A percentile compares a stretch with the other conserved stretches of the same genome.
phyloP scores from a whole-genome alignment of 2,888 invertebrate genomes.

The Rotaria socialis region DNA sequence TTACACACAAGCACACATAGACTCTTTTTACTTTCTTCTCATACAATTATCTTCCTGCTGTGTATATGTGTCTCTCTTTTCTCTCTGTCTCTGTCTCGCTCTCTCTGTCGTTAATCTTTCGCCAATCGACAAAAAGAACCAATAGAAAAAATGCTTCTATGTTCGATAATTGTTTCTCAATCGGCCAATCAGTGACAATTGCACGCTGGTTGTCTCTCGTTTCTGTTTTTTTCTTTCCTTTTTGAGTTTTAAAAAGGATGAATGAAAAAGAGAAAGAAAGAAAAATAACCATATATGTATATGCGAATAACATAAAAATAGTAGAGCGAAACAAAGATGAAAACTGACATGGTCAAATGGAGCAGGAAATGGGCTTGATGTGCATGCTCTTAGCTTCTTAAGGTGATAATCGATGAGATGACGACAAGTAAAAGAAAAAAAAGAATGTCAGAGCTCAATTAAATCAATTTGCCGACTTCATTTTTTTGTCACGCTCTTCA shows the following conservation, averaged over 20 bases:
- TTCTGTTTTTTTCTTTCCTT: background rate
- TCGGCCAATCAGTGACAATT: conserved; percentile 33
- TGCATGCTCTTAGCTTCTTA: conserved; percentile 32
- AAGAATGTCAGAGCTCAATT: conserved; percentile 19
- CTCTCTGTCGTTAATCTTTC: background rate
- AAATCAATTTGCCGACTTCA: conserved; percentile 26
- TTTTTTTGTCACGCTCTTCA: background rate
- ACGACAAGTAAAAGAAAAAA: background rate
- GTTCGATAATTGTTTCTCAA: conserved; percentile 17
- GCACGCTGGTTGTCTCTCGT: background rate
- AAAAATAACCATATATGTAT: background rate
- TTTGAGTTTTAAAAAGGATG: background rate
- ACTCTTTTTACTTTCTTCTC: conserved; percentile 23
- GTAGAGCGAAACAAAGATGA: background rate
- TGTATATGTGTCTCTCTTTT: background rate
- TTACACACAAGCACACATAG: conserved; percentile 26
- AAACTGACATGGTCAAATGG: conserved; percentile 36
- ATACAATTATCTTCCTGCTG: conserved; percentile 7
- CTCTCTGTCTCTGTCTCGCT: background rate
- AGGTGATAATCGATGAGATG: conserved; percentile 22
- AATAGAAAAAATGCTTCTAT: conserved; percentile 12
- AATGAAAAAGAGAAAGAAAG: background rate
- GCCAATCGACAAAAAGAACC: conserved; percentile 12
- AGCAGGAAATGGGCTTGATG: conserved; percentile 36
- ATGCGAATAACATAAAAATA: background rate